phyloP scores from a whole-genome alignment of 2,797 vertebrate genomes.

The Leucoraja ocellata region DNA sequence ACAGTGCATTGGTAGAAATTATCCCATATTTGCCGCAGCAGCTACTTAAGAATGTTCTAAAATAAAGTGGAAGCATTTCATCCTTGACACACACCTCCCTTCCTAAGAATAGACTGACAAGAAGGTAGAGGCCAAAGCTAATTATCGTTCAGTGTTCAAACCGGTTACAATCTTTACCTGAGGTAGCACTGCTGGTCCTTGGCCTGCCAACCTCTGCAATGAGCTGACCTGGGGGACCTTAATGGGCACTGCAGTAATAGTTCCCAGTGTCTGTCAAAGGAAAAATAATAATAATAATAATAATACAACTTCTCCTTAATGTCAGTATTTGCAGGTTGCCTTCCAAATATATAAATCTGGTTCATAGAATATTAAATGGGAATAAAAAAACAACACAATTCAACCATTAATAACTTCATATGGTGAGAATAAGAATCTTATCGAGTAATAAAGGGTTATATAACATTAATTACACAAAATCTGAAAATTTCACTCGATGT shows the following conservation, averaged over 20 bases:
- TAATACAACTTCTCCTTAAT: background rate
- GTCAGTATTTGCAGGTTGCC: background rate
- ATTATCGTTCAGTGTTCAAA: background rate
- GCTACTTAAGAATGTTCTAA: too few relatives aligned
- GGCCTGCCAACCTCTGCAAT: slow-evolving; percentile 89
- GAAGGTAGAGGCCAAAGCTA: background rate
- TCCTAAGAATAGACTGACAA: too few relatives aligned
- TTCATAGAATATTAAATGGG: background rate
- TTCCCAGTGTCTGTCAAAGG: slow-evolving; percentile 74
- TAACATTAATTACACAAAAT: background rate
- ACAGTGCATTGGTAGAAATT: too few relatives aligned
- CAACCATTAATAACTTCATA: background rate
- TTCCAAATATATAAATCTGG: background rate
- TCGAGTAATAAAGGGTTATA: background rate
- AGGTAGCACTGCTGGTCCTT: slow-evolving; percentile 88
- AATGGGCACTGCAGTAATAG: slow-evolving; percentile 82
- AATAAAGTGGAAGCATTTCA: too few relatives aligned
- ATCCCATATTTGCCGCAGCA: too few relatives aligned
- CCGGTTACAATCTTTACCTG: slow-evolving; percentile 65
- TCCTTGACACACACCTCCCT: too few relatives aligned
- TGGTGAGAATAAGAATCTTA: background rate
- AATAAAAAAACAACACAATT: background rate
- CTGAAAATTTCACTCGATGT: background rate
- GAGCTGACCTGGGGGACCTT: slow-evolving; percentile 97
- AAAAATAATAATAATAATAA: slow-evolving; percentile 10